Base-by-base conservation (phyloP, 2,888 invertebrate species). In the Trisateles emortualis region DNA sequence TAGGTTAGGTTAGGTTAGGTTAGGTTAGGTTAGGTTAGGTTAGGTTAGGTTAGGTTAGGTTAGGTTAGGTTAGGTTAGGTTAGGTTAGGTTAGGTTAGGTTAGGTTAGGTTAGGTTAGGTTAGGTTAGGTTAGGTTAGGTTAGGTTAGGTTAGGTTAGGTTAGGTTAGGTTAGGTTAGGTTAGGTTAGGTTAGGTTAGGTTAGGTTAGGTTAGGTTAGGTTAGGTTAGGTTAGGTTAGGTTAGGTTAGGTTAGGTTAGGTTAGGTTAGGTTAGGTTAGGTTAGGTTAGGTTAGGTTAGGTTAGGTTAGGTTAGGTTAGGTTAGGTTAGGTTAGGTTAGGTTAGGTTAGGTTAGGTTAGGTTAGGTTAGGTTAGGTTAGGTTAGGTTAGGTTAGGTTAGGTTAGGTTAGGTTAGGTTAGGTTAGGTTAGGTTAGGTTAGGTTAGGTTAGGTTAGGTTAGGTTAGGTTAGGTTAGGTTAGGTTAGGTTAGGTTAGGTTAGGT, bases 1-100 rank as follows among this genome's bases (percentile, higher is more conserved):
- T 55, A 55, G 55, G 55, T 55, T 55, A 55, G 55, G 53, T 55
- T 55, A 55, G 55, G 55, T 55, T 55, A 55, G 55, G 55, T 55
- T 55, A 55, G 55, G 55, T 55, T 55, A 55, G 55, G 55, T 55
- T 55, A 55, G 55, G 55, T 55, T 55, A 54, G 54, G 54, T 54
- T 54, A 54, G 54, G 54, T 54, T 54, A 54, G 55, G 55, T 55
- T 55, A 55, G 55, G 55, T 55, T 55, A 55, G 55, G 55, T 55
- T 55, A 55, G 55, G 55, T 55, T 55, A 55, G 55, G 55, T 55
- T 55, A 55, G 55, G 55, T 55, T 55, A 55, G 50, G 55, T 49
- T 55, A 50, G 50, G 49, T 55, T 55, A 54, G 54, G 54, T 53
- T 53, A 54, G 54, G 54, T 54, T 54, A 54, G 54, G 54, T 54